phyloP scores from a whole-genome alignment of 92 coral and sea anemone species.

The Chrysogorgia sp. region DNA sequence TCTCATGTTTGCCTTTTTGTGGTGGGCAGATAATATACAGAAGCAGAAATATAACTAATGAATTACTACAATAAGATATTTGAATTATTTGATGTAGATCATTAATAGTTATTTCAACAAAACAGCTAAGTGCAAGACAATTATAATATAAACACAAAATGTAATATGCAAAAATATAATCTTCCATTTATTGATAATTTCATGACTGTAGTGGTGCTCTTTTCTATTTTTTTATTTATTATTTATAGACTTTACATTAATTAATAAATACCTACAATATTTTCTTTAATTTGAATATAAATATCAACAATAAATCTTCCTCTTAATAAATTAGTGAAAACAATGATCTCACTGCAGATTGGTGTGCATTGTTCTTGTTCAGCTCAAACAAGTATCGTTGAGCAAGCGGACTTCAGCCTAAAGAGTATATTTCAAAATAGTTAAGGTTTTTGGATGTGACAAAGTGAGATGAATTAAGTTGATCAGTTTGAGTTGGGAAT shows the following conservation, averaged over 20 bases:
- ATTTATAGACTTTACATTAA: no score
- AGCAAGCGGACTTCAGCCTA: constrained; percentile 38
- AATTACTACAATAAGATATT: no score
- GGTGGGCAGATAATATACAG: constrained; percentile 59
- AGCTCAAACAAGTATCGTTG: constrained; percentile 27
- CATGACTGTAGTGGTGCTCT: no score
- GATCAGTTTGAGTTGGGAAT: not conserved
- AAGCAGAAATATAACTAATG: not conserved
- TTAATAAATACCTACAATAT: not conserved
- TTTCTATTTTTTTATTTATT: no score
- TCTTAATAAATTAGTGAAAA: not conserved
- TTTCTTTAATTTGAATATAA: not conserved
- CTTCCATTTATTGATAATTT: no score
- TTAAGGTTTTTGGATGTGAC: not conserved
- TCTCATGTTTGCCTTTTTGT: constrained; percentile 93
- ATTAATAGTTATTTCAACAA: no score
- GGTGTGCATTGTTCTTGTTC: not conserved
- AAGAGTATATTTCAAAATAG: no score
- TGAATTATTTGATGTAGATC: no score
- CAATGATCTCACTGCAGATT: no score
- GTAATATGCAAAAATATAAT: no score
- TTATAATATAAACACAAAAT: no score
- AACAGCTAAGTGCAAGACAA: no score
- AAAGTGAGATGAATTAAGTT: not conserved
- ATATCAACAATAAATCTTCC: not conserved